Evolutionary conservation across 2,113 vertebrate genomes (phyloP).

Genomic region (Amphilophus citrinellus): DNA sequence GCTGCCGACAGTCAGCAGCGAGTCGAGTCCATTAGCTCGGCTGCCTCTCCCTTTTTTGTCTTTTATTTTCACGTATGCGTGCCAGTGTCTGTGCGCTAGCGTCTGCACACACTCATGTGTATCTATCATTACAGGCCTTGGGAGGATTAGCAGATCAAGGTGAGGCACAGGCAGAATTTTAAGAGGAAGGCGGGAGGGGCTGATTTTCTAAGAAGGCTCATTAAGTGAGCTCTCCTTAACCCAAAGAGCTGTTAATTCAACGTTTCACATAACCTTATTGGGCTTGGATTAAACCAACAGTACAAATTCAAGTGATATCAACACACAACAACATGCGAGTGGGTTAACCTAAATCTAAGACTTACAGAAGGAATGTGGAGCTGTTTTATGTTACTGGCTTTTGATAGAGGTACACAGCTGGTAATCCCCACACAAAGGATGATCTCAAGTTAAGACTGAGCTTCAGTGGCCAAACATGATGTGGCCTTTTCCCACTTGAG

Average conservation of each 20-base stretch:
- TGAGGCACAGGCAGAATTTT: slow-evolving; percentile 66
- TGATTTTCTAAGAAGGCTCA: slow-evolving; percentile 57
- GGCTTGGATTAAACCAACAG: slow-evolving; percentile 32
- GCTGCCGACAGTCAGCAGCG: slow-evolving; percentile 46
- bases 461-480: neutral
- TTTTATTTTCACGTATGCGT: slow-evolving; percentile 23
- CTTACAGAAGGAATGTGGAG: neutral
- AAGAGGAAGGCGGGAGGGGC: slow-evolving; percentile 42
- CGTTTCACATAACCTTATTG: slow-evolving; percentile 28
- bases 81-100: neutral
- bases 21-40: slow-evolving; percentile 53
- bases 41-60: slow-evolving; percentile 34
- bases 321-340: slow-evolving; percentile 4
- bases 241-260: slow-evolving; percentile 43
- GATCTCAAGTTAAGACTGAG: slow-evolving; percentile 9
- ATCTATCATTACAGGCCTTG: slow-evolving; percentile 61
- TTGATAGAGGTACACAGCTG: neutral
- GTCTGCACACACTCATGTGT: slow-evolving; percentile 23
- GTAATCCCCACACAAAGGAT: slow-evolving; percentile 10
- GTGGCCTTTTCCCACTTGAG: neutral
- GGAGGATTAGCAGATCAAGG: slow-evolving; percentile 69
- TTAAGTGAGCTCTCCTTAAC: slow-evolving; percentile 41
- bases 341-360: slow-evolving; percentile 5
- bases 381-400: neutral
- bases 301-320: slow-evolving; percentile 2